Evolutionary conservation across 2,113 vertebrate species (phyloP).

Genomic region (Bufo bufo): DNA sequence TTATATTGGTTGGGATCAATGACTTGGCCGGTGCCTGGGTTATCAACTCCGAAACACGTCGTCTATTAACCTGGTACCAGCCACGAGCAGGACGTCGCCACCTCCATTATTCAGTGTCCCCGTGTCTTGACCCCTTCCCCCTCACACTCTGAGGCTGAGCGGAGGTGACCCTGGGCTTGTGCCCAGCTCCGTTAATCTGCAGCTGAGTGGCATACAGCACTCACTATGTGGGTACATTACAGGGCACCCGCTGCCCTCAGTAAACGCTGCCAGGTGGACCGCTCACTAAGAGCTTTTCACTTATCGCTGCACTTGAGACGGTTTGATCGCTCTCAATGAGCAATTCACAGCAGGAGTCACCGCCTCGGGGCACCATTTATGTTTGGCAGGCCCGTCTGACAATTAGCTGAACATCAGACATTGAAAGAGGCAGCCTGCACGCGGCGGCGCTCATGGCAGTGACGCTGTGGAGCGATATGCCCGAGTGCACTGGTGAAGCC

Average conservation of each 20-base stretch:
- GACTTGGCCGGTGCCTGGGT: too few relatives aligned
- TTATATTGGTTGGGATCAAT: too few relatives aligned
- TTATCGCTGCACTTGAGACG: conserved; percentile 2
- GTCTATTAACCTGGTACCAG: too few relatives aligned
- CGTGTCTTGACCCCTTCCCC: too few relatives aligned
- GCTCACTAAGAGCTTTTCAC: background rate
- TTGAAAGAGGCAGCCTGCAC: conserved; percentile 7
- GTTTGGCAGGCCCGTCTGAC: conserved; percentile 36
- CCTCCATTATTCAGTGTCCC: too few relatives aligned
- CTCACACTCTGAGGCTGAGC: too few relatives aligned
- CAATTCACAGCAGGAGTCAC: conserved; percentile 11
- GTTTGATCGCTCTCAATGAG: conserved; percentile 19
- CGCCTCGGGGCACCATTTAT: background rate
- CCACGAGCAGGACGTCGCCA: too few relatives aligned
- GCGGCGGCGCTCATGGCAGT: background rate
- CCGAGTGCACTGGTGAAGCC: conserved; percentile 5
- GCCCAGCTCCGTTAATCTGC: too few relatives aligned
- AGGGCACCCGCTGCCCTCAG: background rate
- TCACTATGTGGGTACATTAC: background rate
- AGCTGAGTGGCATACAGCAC: too few relatives aligned
- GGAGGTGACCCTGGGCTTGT: too few relatives aligned
- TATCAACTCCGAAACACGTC: too few relatives aligned
- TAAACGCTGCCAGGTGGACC: conserved; percentile 24
- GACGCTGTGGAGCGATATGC: conserved; percentile 1
- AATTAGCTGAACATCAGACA: conserved; percentile 50